Base-by-base conservation (phyloP, 2,888 invertebrate genomes). In the Drosophila quinaria region DNA sequence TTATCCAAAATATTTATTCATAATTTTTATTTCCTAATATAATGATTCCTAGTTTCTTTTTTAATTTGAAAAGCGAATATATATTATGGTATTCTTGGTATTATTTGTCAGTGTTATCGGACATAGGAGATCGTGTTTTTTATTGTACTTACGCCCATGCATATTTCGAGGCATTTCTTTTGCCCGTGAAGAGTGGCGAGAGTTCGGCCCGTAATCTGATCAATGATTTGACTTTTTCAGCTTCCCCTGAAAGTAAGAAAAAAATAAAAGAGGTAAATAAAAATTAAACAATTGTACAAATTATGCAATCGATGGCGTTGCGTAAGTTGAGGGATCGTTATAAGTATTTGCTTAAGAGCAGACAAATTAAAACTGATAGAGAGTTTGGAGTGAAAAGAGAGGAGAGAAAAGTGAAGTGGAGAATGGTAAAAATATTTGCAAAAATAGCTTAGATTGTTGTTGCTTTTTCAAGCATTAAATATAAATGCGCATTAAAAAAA, bases 161-260 rank as follows among this genome's bases (percentile, higher is more conserved):
- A 92, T 93, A 93, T 89, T 93, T 93, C 15, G 93, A 93, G 75
- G 93, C 93, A 90, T 93, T 93, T 70, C 93, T 83, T 87, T 93
- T 93, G 86, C 93, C 93, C 76, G 93, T 93, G 75, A 93, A 93
- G 46, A 93, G 83, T 63, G 93, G 93, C 67, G 93, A 93, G 69
- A 93, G 89, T 86, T 93, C 93, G 58, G 93, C 93, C 58, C 93
- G 91, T 78, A 93, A 89, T 89, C 93, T 91, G 87, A 93, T 93
- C 80, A 93, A 80, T 63, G 92, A 91, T 91, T 93, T 93, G 63
- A 93, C 93, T 92, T 93, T 93, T 82, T 93, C 93, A 65, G 93
- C 93, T 89, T 93, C 93, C 93, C 93, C 93, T 93, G 84, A 49
- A 89, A 90, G 50, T 29, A 49, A n/a, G 15, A 54, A 29, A 39